Evolutionary conservation across 2,113 vertebrate genomes (phyloP), one percentile per base, ranked within the genome.

Genomic region (Dolichallabes microphthalmus): DNA sequence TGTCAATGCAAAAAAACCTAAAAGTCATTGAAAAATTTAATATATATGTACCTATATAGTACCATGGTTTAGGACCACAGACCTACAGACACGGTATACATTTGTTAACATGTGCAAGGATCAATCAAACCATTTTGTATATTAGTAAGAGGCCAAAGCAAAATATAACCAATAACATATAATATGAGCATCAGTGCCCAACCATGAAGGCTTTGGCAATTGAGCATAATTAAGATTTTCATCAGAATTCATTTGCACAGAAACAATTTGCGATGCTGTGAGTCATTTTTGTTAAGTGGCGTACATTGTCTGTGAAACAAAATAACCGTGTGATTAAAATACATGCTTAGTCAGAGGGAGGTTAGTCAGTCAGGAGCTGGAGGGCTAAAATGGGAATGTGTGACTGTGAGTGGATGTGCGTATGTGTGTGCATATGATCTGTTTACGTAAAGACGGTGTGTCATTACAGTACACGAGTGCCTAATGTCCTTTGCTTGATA

Each of bases 271-370:
- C 39, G 22, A 83, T 77, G 60, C 45, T 58, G 13, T 82, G 52
- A 83, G 52, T 64, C 39, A 39, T 69, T 86, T 57, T 77, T 50
- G 53, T 50, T 50, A 64, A 78, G 50, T 63, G 75, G 8, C 57
- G 61, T 68, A 55, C 79, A 81, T 58, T 79, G 64, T 83, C 57
- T 86, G 76, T 75, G 79, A 88, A 64, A 84, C 45, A 61, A 80
- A 85, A 85, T 69, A 30, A 80, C 25, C 45, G 84, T 30, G 32
- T 60, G 84, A 83, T 82, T 83, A 82, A 88, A 88, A 86, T 86
- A 50, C 35, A 50, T 32, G 66, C 45, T 88, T 82, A 78, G 80
- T 86, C 80, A 88, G 74, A 80, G 55, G 68, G 14, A 20, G 83
- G 63, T 78, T 78, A 85, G 80, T 78, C 84, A 85, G 79, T 35